phyloP scores from a whole-genome alignment of 2,797 vertebrate species.

The Notoglanidium macrostoma region DNA sequence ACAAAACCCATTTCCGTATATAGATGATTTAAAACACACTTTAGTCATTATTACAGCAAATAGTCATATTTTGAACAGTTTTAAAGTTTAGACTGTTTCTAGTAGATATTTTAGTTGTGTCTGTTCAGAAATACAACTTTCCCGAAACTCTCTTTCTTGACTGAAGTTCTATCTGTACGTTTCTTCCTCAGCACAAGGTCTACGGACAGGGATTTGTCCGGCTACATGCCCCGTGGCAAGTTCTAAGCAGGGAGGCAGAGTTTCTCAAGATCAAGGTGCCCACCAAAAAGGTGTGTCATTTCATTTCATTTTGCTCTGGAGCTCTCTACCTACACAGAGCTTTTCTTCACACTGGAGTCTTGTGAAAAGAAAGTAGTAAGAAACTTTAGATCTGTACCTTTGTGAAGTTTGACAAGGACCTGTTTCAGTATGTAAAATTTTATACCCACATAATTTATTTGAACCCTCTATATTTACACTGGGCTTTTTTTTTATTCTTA shows the following conservation, averaged over 20 bases:
- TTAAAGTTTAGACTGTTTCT: background rate
- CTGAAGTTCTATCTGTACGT: slow-evolving; percentile 30
- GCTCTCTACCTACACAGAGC: background rate
- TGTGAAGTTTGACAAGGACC: background rate
- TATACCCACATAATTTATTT: background rate
- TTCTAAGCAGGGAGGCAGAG: slow-evolving; percentile 94
- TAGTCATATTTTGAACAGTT: background rate
- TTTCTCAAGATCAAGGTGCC: slow-evolving; percentile 98
- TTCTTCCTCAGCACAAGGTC: slow-evolving; percentile 78
- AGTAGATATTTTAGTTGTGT: background rate
- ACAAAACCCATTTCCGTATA: background rate
- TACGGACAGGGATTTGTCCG: slow-evolving; percentile 89
- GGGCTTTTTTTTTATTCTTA: background rate
- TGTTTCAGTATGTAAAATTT: background rate
- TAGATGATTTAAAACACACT: background rate
- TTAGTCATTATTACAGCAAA: background rate
- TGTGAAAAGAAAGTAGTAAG: background rate
- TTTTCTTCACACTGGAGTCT: background rate
- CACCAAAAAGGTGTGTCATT: slow-evolving; percentile 87
- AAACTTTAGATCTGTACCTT: background rate
- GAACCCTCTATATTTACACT: background rate
- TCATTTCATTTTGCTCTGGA: background rate
- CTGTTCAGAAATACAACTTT: background rate
- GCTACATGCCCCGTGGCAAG: slow-evolving; percentile 93
- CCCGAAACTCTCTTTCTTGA: background rate